These are phyloP conservation scores for Papilio dardanus DNA, from an alignment of 1,140 invertebrate genomes.

Conservation along the genomic window DNA sequence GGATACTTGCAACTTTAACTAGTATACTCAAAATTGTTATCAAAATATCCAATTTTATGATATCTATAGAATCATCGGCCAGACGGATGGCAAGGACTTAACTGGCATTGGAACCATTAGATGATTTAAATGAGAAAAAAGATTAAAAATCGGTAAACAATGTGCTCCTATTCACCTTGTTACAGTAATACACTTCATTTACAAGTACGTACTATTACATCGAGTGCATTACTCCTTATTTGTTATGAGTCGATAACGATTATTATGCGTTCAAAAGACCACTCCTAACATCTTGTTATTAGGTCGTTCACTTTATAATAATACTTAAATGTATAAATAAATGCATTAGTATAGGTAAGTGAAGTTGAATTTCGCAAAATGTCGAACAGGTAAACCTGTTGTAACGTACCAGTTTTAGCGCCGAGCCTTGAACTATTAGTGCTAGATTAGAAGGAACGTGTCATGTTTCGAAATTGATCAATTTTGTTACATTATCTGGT, in stretches of 20 bases:
- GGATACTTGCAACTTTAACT: neutral
- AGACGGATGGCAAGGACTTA: neutral
- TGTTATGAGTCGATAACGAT: neutral
- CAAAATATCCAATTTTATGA: neutral
- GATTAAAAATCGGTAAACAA: neutral
- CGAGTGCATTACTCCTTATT: conserved; percentile 19
- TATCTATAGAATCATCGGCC: neutral
- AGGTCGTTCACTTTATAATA: conserved; percentile 5
- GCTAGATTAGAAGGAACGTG: neutral
- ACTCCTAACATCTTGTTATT: conserved; percentile 7
- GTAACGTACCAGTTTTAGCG: neutral
- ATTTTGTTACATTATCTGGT: neutral
- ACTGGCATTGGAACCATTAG: neutral
- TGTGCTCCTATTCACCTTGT: neutral
- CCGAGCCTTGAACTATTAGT: neutral
- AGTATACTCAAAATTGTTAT: neutral
- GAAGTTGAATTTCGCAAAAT: conserved; percentile 13
- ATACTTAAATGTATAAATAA: neutral
- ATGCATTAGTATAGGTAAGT: neutral
- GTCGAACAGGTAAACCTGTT: neutral
- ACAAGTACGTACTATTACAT: conserved; percentile 1
- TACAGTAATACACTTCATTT: neutral
- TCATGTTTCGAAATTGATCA: neutral
- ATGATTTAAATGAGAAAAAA: neutral
- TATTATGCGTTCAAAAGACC: conserved; percentile 14